Evolutionary conservation across 2,113 vertebrate species (phyloP).

Genomic region (Syngnathus floridae): DNA sequence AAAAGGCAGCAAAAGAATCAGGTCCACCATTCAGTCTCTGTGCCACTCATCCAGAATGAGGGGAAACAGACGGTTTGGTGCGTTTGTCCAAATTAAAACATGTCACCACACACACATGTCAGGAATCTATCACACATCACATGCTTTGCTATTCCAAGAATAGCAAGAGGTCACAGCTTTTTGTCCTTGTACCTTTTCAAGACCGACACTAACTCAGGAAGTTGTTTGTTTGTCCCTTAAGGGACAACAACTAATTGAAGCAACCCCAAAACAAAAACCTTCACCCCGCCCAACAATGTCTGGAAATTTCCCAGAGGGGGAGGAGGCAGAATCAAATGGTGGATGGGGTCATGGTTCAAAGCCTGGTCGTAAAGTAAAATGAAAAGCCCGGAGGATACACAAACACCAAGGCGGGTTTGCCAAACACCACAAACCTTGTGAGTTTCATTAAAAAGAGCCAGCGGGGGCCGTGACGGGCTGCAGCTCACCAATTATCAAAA

Average conservation of each 20-base stretch:
- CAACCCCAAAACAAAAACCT: constrained; percentile 9
- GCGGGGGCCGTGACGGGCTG: not conserved
- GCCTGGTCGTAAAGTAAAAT: constrained; percentile 63
- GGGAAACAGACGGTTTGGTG: not conserved
- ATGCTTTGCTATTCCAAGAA: constrained; percentile 20
- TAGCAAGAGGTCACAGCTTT: not conserved
- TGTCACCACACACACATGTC: not conserved
- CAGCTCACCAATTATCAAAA: constrained; percentile 1
- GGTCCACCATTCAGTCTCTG: not conserved
- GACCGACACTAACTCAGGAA: constrained; percentile 41
- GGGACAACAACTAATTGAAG: constrained; percentile 32
- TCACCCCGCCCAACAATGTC: constrained; percentile 29
- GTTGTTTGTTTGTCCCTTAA: constrained; percentile 64
- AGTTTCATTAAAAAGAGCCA: constrained; percentile 61
- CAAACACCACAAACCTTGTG: constrained; percentile 49
- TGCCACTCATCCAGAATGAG: no score
- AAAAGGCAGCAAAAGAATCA: not conserved
- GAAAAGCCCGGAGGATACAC: constrained; percentile 56
- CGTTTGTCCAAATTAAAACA: not conserved
- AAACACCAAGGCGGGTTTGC: constrained; percentile 55
- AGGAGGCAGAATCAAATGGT: not conserved
- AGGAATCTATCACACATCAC: constrained; percentile 13
- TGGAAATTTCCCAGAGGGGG: constrained; percentile 57
- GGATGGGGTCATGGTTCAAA: constrained; percentile 44
- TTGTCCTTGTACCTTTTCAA: constrained; percentile 43